Evolutionary conservation across 2,113 vertebrate genomes (phyloP).

Genomic region (Hypanus sabinus): DNA sequence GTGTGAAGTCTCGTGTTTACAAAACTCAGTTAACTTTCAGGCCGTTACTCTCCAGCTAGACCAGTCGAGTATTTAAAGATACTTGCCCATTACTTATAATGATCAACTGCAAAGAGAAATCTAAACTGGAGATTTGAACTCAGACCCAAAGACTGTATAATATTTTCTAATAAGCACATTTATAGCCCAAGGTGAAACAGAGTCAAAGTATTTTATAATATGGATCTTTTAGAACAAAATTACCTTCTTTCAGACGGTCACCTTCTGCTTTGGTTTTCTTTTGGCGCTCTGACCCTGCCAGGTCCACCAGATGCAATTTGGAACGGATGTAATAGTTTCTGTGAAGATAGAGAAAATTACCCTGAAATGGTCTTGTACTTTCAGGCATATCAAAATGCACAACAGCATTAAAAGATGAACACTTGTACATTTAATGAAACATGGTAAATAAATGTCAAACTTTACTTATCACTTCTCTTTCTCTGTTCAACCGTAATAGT

Average conservation of each 20-base stretch:
- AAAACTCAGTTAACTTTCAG: neutral
- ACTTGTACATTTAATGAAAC: neutral
- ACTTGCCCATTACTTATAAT: neutral
- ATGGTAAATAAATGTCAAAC: neutral
- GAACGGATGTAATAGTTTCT: conserved; percentile 51
- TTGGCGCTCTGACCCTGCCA: conserved; percentile 92
- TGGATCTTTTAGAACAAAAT: conserved; percentile 35
- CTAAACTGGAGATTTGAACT: neutral
- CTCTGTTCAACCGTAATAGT: conserved; percentile 83
- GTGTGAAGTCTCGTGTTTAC: no score
- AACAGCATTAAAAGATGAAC: neutral
- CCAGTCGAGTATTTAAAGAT: neutral
- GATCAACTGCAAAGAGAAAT: neutral
- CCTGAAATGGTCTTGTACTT: conserved; percentile 43
- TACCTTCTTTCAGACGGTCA: conserved; percentile 87
- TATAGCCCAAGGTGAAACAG: neutral
- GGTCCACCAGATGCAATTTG: conserved; percentile 88
- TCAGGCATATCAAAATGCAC: neutral
- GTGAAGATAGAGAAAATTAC: conserved; percentile 39
- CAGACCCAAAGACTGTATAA: neutral
- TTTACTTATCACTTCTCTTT: conserved; percentile 73
- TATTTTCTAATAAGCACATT: no score
- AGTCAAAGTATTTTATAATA: neutral
- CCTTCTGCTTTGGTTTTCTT: conserved; percentile 97
- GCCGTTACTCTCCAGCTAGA: no score